Evolutionary conservation across 2,797 vertebrate genomes (phyloP).

Genomic region (Odontamblyopus lacepedii): DNA sequence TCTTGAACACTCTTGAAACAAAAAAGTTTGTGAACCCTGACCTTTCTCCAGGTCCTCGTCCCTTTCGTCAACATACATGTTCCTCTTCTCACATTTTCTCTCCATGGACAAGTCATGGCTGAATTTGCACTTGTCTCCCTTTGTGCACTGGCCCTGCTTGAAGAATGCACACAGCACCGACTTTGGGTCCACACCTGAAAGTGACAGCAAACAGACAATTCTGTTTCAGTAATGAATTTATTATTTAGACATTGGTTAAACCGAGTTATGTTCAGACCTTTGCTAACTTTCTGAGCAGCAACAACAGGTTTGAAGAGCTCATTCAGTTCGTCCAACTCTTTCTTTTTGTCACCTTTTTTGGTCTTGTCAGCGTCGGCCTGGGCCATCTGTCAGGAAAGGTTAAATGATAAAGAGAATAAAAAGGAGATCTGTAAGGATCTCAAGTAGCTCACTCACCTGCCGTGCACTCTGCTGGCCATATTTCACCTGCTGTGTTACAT

Average conservation of each 20-base stretch:
- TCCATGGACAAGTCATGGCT: slow-evolving; percentile 95
- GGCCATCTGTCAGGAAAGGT: slow-evolving; percentile 54
- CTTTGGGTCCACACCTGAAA: slow-evolving; percentile 92
- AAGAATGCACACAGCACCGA: slow-evolving; percentile 98
- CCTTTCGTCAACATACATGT: slow-evolving; percentile 92
- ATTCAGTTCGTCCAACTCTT: slow-evolving; percentile 93
- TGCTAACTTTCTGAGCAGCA: slow-evolving; percentile 93
- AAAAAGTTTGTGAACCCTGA: slow-evolving; percentile 16
- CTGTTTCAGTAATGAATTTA: background rate
- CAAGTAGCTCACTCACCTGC: slow-evolving; percentile 42
- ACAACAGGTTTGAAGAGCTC: slow-evolving; percentile 98
- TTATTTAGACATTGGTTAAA: too few relatives aligned
- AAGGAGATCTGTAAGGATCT: background rate
- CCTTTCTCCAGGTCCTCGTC: slow-evolving; percentile 96
- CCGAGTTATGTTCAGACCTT: slow-evolving; percentile 79
- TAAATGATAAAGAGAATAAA: too few relatives aligned
- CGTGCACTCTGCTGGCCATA: slow-evolving; percentile 70
- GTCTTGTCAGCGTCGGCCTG: slow-evolving; percentile 84
- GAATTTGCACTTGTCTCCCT: slow-evolving; percentile 98
- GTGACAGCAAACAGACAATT: background rate
- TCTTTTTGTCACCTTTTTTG: slow-evolving; percentile 96
- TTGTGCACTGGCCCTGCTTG: slow-evolving; percentile 98
- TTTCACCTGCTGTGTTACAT: slow-evolving; percentile 96
- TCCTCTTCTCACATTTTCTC: slow-evolving; percentile 94
- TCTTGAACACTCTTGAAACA: background rate